phyloP scores from a whole-genome alignment of 92 coral and sea anemone genomes.

The Palythoa grandiflora region DNA sequence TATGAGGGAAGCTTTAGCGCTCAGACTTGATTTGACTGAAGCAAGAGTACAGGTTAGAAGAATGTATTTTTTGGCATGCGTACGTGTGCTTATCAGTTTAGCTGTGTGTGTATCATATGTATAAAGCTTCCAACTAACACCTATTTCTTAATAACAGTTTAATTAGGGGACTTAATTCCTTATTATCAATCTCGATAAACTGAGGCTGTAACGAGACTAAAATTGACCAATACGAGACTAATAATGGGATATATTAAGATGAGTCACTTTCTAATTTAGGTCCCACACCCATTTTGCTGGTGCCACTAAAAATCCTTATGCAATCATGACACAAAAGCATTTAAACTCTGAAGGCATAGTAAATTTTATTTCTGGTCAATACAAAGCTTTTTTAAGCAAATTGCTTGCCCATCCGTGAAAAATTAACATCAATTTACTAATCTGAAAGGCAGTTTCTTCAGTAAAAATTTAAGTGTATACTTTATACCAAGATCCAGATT shows the following conservation, averaged over 20 bases:
- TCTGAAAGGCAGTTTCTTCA: conserved; percentile 2
- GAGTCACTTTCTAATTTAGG: conserved; percentile 4
- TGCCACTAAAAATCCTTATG: background rate
- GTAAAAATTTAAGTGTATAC: background rate
- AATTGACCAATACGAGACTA: background rate
- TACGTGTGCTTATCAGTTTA: background rate
- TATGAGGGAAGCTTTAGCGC: conserved; percentile 97
- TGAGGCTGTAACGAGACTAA: background rate
- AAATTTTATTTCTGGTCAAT: background rate
- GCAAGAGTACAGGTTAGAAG: conserved; percentile 94
- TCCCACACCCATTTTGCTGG: background rate
- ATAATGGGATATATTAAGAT: background rate
- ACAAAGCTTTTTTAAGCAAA: conserved; percentile 1
- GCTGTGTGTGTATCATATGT: background rate
- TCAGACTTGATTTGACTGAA: conserved; percentile 94
- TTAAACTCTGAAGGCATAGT: background rate
- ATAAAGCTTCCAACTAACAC: background rate
- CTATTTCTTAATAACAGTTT: background rate
- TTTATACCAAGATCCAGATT: background rate
- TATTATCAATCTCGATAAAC: background rate
- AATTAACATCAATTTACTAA: conserved; percentile 9
- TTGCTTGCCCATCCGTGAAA: conserved; percentile 14
- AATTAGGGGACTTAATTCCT: background rate
- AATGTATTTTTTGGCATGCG: background rate
- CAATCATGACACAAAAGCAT: background rate